These are phyloP conservation scores for Sesamia inferens DNA, from an alignment of 2,888 invertebrate genomes.

Conservation along the genomic window DNA sequence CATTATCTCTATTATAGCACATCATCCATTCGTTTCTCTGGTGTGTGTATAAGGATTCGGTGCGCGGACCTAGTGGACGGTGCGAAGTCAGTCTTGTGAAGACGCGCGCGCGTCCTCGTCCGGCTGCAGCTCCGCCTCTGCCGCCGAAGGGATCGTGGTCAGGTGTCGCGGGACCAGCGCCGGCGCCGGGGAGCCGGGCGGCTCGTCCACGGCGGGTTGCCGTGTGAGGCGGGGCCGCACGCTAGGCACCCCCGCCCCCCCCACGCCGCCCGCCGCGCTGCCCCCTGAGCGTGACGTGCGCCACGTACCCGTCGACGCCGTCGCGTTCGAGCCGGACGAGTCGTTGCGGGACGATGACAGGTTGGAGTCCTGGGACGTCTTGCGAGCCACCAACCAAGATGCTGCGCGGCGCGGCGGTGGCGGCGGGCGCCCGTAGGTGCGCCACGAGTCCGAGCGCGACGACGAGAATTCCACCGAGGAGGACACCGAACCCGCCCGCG, in stretches of 20 bases:
- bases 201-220: slow-evolving; percentile 95
- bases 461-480: slow-evolving; percentile 97
- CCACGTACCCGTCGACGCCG: slow-evolving; percentile 97
- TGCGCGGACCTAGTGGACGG: slow-evolving; percentile 39
- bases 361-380: slow-evolving; percentile 97
- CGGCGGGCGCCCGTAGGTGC: slow-evolving; percentile 94
- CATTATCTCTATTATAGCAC: slow-evolving; percentile 24
- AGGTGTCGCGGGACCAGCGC: slow-evolving; percentile 76
- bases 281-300: slow-evolving; percentile 96
- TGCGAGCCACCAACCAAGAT: slow-evolving; percentile 97
- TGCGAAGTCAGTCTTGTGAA: slow-evolving; percentile 49
- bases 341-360: slow-evolving; percentile 97
- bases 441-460: slow-evolving; percentile 96
- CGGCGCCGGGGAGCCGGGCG: slow-evolving; percentile 78
- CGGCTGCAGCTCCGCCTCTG: slow-evolving; percentile 79
- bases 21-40: slow-evolving; percentile 64
- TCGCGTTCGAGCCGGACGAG: slow-evolving; percentile 96
- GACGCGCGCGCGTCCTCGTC: slow-evolving; percentile 73
- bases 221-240: slow-evolving; percentile 95
- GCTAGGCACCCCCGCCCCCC: slow-evolving; percentile 92
- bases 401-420: slow-evolving; percentile 95
- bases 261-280: slow-evolving; percentile 91
- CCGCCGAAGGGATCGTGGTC: slow-evolving; percentile 84
- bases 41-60: slow-evolving; percentile 13
- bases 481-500: slow-evolving; percentile 95